Percentiles rank a stretch among this genome's conserved stretches.
Conservation (phyloP, 2,113 vertebrate species). For the Beaufortia kweichowensis region DNA sequence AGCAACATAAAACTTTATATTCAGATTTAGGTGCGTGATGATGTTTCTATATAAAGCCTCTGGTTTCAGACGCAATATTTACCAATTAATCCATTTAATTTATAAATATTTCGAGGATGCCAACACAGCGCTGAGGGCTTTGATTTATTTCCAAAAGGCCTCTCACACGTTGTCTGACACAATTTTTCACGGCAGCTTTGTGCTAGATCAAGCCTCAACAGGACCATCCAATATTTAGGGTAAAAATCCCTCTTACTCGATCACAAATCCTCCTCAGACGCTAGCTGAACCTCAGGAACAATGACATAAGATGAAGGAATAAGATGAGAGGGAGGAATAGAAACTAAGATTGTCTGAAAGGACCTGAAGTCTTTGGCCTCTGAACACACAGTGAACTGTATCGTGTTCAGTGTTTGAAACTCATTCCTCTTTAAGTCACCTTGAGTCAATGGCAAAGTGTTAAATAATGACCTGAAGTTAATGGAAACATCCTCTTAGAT, state of each 20-base stretch:
- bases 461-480: constrained; percentile 32
- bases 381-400: too few species aligned
- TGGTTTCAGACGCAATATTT: background rate
- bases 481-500: constrained; percentile 43
- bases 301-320: background rate
- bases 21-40: background rate
- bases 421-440: background rate
- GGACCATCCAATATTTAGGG: constrained; percentile 42
- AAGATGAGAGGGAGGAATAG: background rate
- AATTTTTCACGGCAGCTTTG: constrained; percentile 37
- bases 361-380: too few species aligned
- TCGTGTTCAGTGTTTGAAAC: background rate
- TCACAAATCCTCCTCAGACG: constrained; percentile 14
- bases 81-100: constrained; percentile 31
- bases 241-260: constrained; percentile 31
- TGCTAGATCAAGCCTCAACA: constrained; percentile 31
- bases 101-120: constrained; percentile 26
- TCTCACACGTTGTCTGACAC: constrained; percentile 40
- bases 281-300: background rate
- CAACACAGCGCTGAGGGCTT: constrained; percentile 13
- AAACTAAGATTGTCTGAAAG: too few species aligned
- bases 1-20: background rate
- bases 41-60: constrained; percentile 18
- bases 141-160: constrained; percentile 34
- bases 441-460: constrained; percentile 19